phyloP scores from a whole-genome alignment of 2,888 invertebrate genomes.

The Arge pagana region DNA sequence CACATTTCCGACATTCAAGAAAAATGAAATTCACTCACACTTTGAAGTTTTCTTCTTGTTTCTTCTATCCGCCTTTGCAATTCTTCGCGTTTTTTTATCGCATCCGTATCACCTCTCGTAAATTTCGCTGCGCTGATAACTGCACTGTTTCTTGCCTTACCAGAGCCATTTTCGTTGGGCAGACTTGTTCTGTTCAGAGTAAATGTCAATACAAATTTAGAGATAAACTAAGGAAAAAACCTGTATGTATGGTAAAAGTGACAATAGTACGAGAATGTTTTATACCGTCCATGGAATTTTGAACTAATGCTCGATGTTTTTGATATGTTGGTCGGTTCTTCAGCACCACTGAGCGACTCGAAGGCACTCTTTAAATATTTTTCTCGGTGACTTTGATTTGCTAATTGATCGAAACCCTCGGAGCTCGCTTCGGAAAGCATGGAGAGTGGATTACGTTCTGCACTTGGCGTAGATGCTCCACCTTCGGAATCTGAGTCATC shows the following conservation, averaged over 20 bases:
- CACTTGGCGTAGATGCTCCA: slow-evolving; percentile 78
- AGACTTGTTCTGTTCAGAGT: slow-evolving; percentile 47
- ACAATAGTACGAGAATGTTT: no score
- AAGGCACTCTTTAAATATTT: slow-evolving; percentile 71
- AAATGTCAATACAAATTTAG: not conserved
- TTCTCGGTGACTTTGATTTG: slow-evolving; percentile 61
- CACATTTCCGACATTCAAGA: no score
- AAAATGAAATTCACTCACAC: slow-evolving; percentile 73
- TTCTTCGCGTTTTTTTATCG: slow-evolving; percentile 73
- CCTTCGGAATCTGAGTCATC: slow-evolving; percentile 70
- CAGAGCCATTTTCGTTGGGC: slow-evolving; percentile 51
- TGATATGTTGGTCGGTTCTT: slow-evolving; percentile 52
- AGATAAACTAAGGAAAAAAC: not conserved
- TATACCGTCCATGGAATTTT: slow-evolving; percentile 55
- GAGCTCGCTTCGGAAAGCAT: slow-evolving; percentile 74
- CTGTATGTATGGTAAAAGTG: no score
- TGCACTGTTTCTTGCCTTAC: slow-evolving; percentile 59
- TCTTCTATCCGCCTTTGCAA: slow-evolving; percentile 81
- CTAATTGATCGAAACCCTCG: slow-evolving; percentile 67
- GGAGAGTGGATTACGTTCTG: slow-evolving; percentile 74
- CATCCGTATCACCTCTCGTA: slow-evolving; percentile 67
- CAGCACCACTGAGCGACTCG: slow-evolving; percentile 73
- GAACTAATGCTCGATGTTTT: slow-evolving; percentile 57
- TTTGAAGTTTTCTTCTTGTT: slow-evolving; percentile 84
- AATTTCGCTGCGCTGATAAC: slow-evolving; percentile 63